These are phyloP conservation scores for Trichoplusia ni DNA, from an alignment of 1,140 invertebrate genomes.

Conservation along the genomic window DNA sequence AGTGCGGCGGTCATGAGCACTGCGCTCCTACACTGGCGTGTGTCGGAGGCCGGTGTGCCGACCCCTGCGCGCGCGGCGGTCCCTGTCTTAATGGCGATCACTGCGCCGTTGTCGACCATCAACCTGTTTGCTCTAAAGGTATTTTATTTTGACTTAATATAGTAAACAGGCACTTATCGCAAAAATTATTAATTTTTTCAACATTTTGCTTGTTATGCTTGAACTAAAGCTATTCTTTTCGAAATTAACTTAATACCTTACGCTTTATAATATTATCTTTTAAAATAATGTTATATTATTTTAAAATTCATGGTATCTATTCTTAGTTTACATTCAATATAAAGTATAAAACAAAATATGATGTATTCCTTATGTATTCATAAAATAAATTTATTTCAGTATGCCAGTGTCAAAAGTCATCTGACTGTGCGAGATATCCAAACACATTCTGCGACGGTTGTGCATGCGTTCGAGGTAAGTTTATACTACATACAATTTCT, in stretches of 20 bases:
- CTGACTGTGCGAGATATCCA: slow-evolving; percentile 82
- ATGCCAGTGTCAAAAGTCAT: slow-evolving; percentile 85
- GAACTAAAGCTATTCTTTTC: too few species aligned
- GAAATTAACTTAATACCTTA: too few species aligned
- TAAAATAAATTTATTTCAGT: slow-evolving; percentile 71
- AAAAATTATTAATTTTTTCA: too few species aligned
- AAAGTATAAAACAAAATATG: background rate
- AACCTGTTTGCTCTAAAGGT: slow-evolving; percentile 89
- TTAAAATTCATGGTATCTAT: too few species aligned
- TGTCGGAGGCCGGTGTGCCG: slow-evolving; percentile 88
- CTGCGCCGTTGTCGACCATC: slow-evolving; percentile 89
- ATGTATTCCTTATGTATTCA: background rate
- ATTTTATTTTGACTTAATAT: slow-evolving; percentile 7
- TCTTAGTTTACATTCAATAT: too few species aligned
- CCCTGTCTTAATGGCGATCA: slow-evolving; percentile 86
- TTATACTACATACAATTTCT: too few species aligned
- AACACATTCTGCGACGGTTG: slow-evolving; percentile 85
- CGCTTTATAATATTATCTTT: too few species aligned
- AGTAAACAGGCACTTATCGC: background rate
- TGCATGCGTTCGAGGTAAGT: slow-evolving; percentile 84
- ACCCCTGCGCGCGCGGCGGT: slow-evolving; percentile 86
- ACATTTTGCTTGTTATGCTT: too few species aligned
- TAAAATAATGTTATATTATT: too few species aligned
- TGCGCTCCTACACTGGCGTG: slow-evolving; percentile 90
- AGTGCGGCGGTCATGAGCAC: slow-evolving; percentile 93